Evolutionary conservation across 2,113 vertebrate species (phyloP), one percentile per base, ranked within the genome.

Genomic region (Microcebus jonahi): DNA sequence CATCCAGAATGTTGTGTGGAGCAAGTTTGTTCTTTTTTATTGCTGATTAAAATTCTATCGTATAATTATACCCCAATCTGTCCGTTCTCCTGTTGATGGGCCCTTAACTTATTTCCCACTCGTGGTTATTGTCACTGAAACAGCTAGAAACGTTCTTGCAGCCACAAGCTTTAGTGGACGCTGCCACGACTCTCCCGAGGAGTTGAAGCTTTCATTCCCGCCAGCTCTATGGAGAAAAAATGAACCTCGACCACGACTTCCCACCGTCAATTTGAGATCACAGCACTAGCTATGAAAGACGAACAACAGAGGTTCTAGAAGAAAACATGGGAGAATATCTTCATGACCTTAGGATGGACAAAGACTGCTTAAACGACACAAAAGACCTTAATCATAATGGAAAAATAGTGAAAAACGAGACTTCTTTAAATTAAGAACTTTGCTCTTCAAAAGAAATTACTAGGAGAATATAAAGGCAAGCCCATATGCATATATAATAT

Each of bases 361-460:
- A 85, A 81, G 29, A 45, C 20, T 76, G 76, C 59, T 53, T 42
- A 76, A 39, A 70, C 23, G 91, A 79, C 68, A 82, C 57, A 87
- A 55, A 87, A 57, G 39, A 29, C 70, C 59, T 53, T 65, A 87
- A 29, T 65, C 45, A 86, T 42, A 53, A 79, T 65, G 50, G 79
- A 50, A 91, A 67, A 96, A 75, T 57, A 63, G 55, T 42, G 89
- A 89, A 50, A 83, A 87, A 87, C 8, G 53, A 8, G 29, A 79
- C 71, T 61, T 84, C n/a, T 94, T 82, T 77, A 67, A 93, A 88
- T 68, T 29, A 84, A 96, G 53, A 75, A 70, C 36, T 89, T 89
- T 91, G 77, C 27, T 94, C 68, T 83, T 90, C 55, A 79, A 68
- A 73, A 95, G 67, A 71, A 14, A 34, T 31, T 65, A 34, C 61